A percentile compares a stretch with the other conserved stretches of the same genome.
Evolutionary conservation across 2,888 invertebrate genomes (phyloP).

Genomic region (Pristionchus arcanus): DNA sequence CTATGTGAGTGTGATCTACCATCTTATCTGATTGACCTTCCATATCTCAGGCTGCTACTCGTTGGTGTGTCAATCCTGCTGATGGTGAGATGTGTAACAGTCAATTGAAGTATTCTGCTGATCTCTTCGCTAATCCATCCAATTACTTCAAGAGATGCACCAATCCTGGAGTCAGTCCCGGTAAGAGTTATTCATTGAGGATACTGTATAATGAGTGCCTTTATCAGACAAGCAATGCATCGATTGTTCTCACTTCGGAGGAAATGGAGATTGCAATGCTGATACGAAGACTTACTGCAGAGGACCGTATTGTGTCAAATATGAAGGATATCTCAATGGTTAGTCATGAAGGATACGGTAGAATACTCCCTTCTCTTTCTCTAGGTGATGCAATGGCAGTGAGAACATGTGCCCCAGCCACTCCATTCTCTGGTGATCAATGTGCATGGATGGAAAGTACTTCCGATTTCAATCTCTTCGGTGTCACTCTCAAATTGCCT

Average conservation of each 20-base stretch:
- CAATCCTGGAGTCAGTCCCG: neutral
- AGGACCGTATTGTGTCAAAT: slow-evolving; percentile 43
- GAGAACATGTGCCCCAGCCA: slow-evolving; percentile 59
- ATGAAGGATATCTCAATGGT: slow-evolving; percentile 41
- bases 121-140: neutral
- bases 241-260: slow-evolving; percentile 29
- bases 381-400: slow-evolving; percentile 43
- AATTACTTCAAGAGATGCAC: slow-evolving; percentile 21
- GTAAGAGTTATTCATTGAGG: neutral
- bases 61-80: neutral
- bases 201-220: neutral
- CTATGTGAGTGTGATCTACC: slow-evolving; percentile 3
- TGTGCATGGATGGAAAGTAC: slow-evolving; percentile 61
- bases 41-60: slow-evolving; percentile 31
- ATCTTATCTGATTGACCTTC: slow-evolving; percentile 3
- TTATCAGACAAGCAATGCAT: slow-evolving; percentile 19
- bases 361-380: neutral
- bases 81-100: neutral
- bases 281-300: neutral
- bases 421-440: slow-evolving; percentile 59
- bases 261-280: slow-evolving; percentile 14
- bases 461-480: slow-evolving; percentile 57
- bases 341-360: neutral
- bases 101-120: neutral
- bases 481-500: slow-evolving; percentile 27